Evolutionary conservation across 2,797 vertebrate genomes (phyloP), one percentile per base, ranked within the genome.

Genomic region (Coccyzus lansbergi): DNA sequence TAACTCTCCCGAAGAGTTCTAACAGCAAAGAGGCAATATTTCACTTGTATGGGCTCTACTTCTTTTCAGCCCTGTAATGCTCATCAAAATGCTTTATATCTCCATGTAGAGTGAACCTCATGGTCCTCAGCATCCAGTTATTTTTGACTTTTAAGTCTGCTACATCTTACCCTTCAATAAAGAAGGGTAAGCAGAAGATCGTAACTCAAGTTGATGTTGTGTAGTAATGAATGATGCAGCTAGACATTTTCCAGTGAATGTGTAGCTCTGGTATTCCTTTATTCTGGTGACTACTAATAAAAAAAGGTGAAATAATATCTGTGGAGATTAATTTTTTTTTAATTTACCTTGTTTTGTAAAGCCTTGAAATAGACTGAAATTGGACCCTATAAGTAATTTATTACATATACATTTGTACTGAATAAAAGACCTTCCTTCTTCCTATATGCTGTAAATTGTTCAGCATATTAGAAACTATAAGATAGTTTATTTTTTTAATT

Each of bases 21-120:
- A 31, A 22, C 31, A 44, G 62, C 0, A 0, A 56, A 72, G 20
- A 49, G 25, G 52, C 48, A 34, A 2, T 86, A 83, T 93, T 95
- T 95, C 69, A 76, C 78, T 75, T 89, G 6, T 60, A 81, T 71
- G 24, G 26, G 42, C 56, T 83, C 42, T 87, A 24, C 58, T 87
- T 59, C 46, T 92, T 92, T 92, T 94, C 40, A 72, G 91, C 55
- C 55, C 65, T 83, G 38, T 81, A 83, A 83, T 81, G 70, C 58
- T 94, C 51, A 69, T 95, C 86, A 81, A 24, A 92, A 86, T 94
- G 69, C 42, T 93, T 87, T 93, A 69, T 92, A 70, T 89, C 64
- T 91, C 72, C 84, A 31, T 33, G 31, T 83, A 72, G 79, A 89
- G 52, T 95, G 51, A 87, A 22, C 51, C 62, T 83, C 20, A 6